Evolutionary conservation across 2,113 vertebrate species (phyloP), one percentile per base, ranked within the genome.

Genomic region (Hippocampus abdominalis): DNA sequence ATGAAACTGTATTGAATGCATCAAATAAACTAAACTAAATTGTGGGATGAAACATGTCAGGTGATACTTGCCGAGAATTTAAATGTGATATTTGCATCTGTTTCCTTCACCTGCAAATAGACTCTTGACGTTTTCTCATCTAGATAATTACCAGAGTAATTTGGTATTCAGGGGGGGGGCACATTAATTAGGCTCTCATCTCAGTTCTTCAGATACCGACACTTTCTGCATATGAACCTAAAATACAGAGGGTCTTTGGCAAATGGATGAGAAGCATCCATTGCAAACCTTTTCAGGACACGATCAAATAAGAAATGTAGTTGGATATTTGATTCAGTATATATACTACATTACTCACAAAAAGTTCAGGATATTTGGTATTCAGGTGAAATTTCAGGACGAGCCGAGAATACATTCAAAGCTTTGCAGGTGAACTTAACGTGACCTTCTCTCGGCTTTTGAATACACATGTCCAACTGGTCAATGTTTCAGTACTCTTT

Each of bases 121-220:
- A 73, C 64, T 57, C 13, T 71, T 66, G 36, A 68, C 67, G 36
- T 64, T 71, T 64, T 40, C 59, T 81, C 69, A 80, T 79, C 39
- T 64, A 60, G 71, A 63, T 87, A 73, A 85, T 82, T 78, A 68
- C 61, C 16, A 69, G 57, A 74, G 40, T 70, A 64, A 79, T 81
- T 77, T 64, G 64, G 29, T 68, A 44, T 74, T 68, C 66, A 48
- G 69, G 61, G 71, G 56, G 25, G 23, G 69, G 23, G 63, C 29
- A 66, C 64, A 75, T 74, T 70, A 76, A 77, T 84, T 65, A 72
- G 48, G 16, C 83, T 78, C 39, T 25, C 63, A 64, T 27, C 13
- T 44, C 36, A 23, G 21, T 42, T 23, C 36, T 42, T 63, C 40
- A 64, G n/a, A 64, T 16, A 64, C n/a, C 15, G 63, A 46, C 63